Conservation (phyloP, 2,888 invertebrate species). For the Cosmopolites sordidus region DNA sequence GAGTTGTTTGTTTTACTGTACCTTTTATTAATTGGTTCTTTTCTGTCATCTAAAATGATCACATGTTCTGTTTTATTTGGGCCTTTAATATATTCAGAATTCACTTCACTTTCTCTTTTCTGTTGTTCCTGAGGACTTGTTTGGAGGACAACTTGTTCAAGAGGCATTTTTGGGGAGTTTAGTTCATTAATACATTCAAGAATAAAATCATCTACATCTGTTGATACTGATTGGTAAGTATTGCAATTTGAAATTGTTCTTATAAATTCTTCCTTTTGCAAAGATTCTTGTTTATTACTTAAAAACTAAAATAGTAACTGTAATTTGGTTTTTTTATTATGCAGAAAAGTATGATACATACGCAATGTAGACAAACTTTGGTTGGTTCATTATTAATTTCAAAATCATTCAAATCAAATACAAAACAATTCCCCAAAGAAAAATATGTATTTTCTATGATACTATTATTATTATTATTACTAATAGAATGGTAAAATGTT, state of each 20-base stretch:
- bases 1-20: background rate
- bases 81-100: background rate
- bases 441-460: no score
- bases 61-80: conserved; percentile 10
- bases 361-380: conserved; percentile 10
- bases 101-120: conserved; percentile 5
- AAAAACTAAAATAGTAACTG: background rate
- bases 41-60: conserved; percentile 19
- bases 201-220: background rate
- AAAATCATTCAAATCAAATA: conserved; percentile 4
- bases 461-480: no score
- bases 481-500: no score
- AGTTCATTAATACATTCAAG: background rate
- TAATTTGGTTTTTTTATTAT: background rate
- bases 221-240: background rate
- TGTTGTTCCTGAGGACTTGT: background rate
- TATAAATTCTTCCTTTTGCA: conserved; percentile 9
- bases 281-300: background rate
- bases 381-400: conserved; percentile 1
- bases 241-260: conserved; percentile 1
- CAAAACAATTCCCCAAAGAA: no score
- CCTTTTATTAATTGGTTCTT: conserved; percentile 5
- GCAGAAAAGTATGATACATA: conserved; percentile 5
- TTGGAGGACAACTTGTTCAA: background rate
- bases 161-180: conserved; percentile 8